Base-by-base conservation (phyloP, 2,797 vertebrate genomes). In the Tokudaia tokunoshimensis region DNA sequence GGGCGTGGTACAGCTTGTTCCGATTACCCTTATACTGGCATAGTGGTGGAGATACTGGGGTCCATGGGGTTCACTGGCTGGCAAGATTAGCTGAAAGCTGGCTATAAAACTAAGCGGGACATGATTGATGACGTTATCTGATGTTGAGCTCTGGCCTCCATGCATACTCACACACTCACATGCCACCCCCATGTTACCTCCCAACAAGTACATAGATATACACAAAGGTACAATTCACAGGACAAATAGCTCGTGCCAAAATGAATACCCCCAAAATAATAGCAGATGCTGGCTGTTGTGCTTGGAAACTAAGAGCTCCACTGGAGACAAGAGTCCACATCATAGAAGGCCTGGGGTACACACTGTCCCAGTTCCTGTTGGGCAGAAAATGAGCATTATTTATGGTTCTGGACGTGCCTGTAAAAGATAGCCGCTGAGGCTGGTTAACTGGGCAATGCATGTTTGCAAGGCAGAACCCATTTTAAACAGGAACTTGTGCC, bases 321-420 rank as follows among this genome's bases (percentile, higher is more conserved):
- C 0, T 6, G 34, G 67, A 37, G 20, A 61, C 0, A 26, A 85
- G 50, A 80, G 15, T 72, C 7, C 9, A 14, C 0, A 55, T 59
- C 22, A n/a, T 85, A 85, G 70, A 47, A 31, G 41, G 15, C 31
- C 22, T 13, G 1, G 0, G 19, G 75, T n/a, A 22, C 57, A 9
- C 0, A 0, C 20, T 8, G 0, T 12, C 12, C 37, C 20, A 29
- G 17, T 41, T 59, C 26, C 26, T 26, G 1, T 20, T 29, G 1
- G 6, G 22, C 0, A 7, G 89, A 12, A 47, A 95, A 41, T 1
- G 50, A 37, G n/a, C 1, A 1, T 89, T 44, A 86, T n/a, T 29
- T 47, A 17, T 0, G 6, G 74, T 5, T 85, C 87, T 13, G 14
- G 61, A 84, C 0, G 84, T 31, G 26, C 52, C 59, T 2, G 4